Evolutionary conservation across 1,140 invertebrate genomes (phyloP), one percentile per base, ranked within the genome.

Genomic region (Tenebrio molitor): DNA sequence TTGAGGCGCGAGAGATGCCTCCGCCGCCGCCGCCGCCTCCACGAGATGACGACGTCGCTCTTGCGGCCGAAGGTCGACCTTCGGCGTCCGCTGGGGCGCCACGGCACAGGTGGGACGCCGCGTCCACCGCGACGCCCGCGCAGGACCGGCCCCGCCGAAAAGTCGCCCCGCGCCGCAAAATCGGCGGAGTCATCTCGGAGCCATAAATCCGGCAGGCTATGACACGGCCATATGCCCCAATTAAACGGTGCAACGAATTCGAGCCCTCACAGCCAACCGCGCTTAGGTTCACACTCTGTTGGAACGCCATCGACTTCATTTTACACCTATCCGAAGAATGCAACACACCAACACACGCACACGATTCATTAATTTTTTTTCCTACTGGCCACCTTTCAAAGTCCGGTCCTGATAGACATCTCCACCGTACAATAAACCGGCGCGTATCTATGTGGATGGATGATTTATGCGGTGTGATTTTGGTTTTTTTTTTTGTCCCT

Each of bases 201-300:
- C 74, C 70, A 76, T 76, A 76, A 76, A 76, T 76, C 70, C 68
- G 68, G 69, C 46, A 50, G 12, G 74, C 69, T 73, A 73, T 76
- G 74, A 73, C 74, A 73, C 69, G 72, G 71, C 62, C 74, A 76
- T 76, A 76, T 76, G 74, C 74, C 70, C 74, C 72, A 76, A 76
- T 76, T 76, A 76, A 76, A 76, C 70, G 64, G 17, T 46, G 62
- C 73, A 66, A 44, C 69, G 73, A 64, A 75, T 58, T 58, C 23
- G 23, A 15, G 23, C 50, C 50, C 50, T 58, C 50, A 58, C 50
- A 58, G 23, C 58, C 58, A 58, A 23, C 68, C 33, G 15, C 46
- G 33, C 58, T 70, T 62, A 62, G 25, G 46, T 44, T 16, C 17
- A 69, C 46, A 34, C 42, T 34, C 29, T 53, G 29, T 39, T 36